Percentiles rank a stretch among this genome's conserved stretches.
Conservation (phyloP, 2,888 invertebrate species). For the Protodeltote pygarga region DNA sequence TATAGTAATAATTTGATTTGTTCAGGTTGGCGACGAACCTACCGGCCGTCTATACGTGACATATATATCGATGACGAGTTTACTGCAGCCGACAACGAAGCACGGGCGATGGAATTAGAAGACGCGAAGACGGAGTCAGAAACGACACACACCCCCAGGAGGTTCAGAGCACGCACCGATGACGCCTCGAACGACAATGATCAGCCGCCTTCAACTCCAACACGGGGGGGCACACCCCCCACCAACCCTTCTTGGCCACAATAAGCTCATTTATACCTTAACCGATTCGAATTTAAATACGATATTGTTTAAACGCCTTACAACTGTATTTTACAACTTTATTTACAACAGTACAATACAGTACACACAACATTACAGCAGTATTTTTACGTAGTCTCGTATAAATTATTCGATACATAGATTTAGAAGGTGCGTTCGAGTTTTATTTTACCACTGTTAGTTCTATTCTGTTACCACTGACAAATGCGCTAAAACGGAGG, state of each 20-base stretch:
- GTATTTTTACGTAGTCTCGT: constrained; percentile 17
- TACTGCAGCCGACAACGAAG: constrained; percentile 89
- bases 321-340: no score
- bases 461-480: no score
- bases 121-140: constrained; percentile 72
- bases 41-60: constrained; percentile 94
- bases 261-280: constrained; percentile 3
- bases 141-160: constrained; percentile 54
- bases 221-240: constrained; percentile 79
- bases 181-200: no score
- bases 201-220: constrained; percentile 70
- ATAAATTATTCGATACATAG: constrained; percentile 31
- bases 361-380: no score
- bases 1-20: constrained; percentile 6
- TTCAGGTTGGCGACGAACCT: constrained; percentile 92
- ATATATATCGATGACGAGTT: constrained; percentile 95
- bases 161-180: constrained; percentile 50
- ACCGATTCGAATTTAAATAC: constrained; percentile 27
- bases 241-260: constrained; percentile 66
- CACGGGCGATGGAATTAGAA: no score
- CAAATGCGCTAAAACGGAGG: no score
- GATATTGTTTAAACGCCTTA: constrained; percentile 19
- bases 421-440: constrained; percentile 24
- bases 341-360: no score
- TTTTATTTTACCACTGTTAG: not conserved